Conservation (phyloP, 2,113 vertebrate genomes). For the Myrmophylax atrothorax region DNA sequence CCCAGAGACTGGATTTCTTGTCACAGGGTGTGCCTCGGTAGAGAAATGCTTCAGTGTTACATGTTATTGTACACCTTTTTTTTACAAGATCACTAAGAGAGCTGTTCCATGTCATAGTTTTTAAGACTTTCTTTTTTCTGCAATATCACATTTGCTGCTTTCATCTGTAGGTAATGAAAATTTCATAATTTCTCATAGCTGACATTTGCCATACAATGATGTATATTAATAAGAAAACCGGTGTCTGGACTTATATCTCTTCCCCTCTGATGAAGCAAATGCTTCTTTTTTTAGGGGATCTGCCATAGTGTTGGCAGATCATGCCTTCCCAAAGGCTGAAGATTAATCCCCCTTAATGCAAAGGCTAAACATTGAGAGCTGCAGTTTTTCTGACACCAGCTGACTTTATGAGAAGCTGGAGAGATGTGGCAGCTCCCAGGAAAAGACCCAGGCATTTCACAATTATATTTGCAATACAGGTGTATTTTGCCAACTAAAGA, state of each 20-base stretch:
- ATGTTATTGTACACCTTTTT: background rate
- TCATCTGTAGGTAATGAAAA: background rate
- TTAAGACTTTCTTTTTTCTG: background rate
- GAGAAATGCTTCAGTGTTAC: background rate
- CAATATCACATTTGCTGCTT: background rate
- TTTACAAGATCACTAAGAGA: background rate
- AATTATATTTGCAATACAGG: background rate
- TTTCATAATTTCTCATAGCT: background rate
- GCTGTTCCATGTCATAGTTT: background rate
- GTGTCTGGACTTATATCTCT: background rate
- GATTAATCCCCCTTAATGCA: background rate
- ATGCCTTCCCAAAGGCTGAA: background rate
- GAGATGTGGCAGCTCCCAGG: background rate
- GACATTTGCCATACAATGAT: background rate
- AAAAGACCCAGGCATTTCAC: background rate
- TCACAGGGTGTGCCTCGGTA: background rate
- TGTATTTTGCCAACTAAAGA: background rate
- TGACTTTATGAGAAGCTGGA: background rate
- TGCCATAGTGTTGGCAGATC: background rate
- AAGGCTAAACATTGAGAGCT: background rate
- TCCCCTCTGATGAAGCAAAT: background rate
- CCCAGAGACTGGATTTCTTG: background rate
- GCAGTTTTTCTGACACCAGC: background rate
- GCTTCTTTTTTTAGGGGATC: background rate
- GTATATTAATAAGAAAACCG: background rate